Base-by-base conservation (phyloP, 2,113 vertebrate genomes). In the Stictonetta naevosa region DNA sequence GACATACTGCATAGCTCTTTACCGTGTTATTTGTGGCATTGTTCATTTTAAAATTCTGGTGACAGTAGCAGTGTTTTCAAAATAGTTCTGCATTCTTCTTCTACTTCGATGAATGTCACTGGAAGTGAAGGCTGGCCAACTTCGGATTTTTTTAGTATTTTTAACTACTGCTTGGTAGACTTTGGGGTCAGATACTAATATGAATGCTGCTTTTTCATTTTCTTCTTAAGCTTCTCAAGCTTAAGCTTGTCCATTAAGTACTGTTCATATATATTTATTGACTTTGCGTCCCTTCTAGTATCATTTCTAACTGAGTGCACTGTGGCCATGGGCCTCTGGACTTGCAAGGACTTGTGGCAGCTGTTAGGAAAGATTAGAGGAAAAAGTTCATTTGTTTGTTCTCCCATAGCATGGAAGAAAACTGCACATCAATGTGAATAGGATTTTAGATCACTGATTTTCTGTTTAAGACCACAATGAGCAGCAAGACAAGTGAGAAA, bases 381-480 rank as follows among this genome's bases (percentile, higher is more conserved):
- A 53, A 18, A 89, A 84, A 91, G 52, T 5, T 69, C 20, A 13
- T 55, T 9, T 31, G 77, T 73, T 88, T 15, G 74, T 6, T 71
- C 77, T 11, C 6, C 6, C 13, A 25, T 16, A 36, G 8, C 13
- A 11, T 40, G 13, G 19, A 83, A 50, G 44, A 91, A 76, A 82
- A 56, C 13, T 79, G 46, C 34, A 19, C 29, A 33, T 72, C 29
- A 77, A 14, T 22, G 28, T 50, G 44, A 85, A 53, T 58, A 15
- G 33, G 8, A 34, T 83, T 84, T 87, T 81, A 72, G 20, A 34
- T 92, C 59, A 44, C 50, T 33, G 42, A 66, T n/a, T 76, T 86
- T 88, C 85, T 79, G 36, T 79, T 93, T 69, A 81, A 92, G 95
- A 69, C 62, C 31, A 73, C 15, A 38, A 38, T 34, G 81, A 88